A percentile compares a stretch with the other conserved stretches of the same genome.
phyloP scores from a whole-genome alignment of 2,113 vertebrate species.

The Boleophthalmus pectinirostris region DNA sequence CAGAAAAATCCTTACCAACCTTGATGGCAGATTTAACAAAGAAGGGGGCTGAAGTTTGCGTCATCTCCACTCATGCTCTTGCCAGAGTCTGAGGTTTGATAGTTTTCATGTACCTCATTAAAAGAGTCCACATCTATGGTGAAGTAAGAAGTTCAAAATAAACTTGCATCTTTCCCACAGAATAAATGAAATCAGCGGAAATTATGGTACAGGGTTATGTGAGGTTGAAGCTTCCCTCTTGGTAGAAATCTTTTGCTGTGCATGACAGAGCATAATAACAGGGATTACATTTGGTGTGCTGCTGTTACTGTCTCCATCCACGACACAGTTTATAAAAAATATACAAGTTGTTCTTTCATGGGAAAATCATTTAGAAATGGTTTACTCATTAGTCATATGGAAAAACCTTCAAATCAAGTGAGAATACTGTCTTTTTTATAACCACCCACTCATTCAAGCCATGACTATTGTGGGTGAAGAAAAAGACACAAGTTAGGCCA shows the following conservation, averaged over 20 bases:
- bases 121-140: constrained; percentile 31
- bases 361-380: constrained; percentile 21
- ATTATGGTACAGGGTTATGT: constrained; percentile 13
- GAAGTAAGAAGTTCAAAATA: constrained; percentile 63
- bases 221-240: constrained; percentile 37
- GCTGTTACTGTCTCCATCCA: constrained; percentile 16
- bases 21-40: constrained; percentile 6
- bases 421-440: constrained; percentile 13
- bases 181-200: constrained; percentile 59
- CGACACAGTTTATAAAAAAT: background rate
- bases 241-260: constrained; percentile 55
- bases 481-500: constrained; percentile 18
- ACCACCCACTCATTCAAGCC: constrained; percentile 5
- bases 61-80: constrained; percentile 17
- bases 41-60: background rate
- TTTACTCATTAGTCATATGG: constrained; percentile 16
- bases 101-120: constrained; percentile 57
- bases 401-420: constrained; percentile 21
- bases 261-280: constrained; percentile 68
- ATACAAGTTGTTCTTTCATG: constrained; percentile 23
- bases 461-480: background rate
- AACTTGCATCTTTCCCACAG: constrained; percentile 68
- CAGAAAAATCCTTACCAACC: constrained; percentile 17
- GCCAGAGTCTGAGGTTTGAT: constrained; percentile 21
- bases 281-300: constrained; percentile 42